These are phyloP conservation scores for Lithophane socia DNA, from an alignment of 2,888 invertebrate species.

Conservation along the genomic window DNA sequence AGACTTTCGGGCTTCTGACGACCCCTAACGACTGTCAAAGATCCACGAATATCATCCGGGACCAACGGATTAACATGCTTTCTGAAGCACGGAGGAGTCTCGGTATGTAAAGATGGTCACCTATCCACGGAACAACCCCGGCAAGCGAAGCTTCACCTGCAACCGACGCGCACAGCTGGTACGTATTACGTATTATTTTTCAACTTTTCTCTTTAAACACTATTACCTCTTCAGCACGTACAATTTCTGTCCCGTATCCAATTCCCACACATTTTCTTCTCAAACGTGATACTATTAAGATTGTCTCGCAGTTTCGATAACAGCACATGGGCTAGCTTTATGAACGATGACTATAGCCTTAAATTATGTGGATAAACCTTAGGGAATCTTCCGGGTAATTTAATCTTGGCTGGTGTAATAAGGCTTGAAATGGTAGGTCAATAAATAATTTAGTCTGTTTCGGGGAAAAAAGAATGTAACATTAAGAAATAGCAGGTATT, in stretches of 20 bases:
- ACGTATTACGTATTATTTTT: neutral
- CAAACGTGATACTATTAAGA: constrained; percentile 50
- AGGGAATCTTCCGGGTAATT: constrained; percentile 27
- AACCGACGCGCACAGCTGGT: too few relatives aligned
- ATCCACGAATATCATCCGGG: too few relatives aligned
- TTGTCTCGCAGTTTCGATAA: constrained; percentile 23
- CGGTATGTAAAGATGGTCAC: too few relatives aligned
- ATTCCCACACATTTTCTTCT: constrained; percentile 10
- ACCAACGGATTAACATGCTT: too few relatives aligned
- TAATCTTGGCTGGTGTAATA: constrained; percentile 19
- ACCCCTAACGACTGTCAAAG: too few relatives aligned
- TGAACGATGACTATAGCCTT: constrained; percentile 20
- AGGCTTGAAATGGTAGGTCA: constrained; percentile 2
- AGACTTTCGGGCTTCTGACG: too few relatives aligned
- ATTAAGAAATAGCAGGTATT: neutral
- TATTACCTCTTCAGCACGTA: constrained; percentile 29
- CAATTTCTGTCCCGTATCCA: constrained; percentile 8
- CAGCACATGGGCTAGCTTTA: neutral
- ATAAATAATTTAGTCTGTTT: constrained; percentile 17
- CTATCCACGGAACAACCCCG: too few relatives aligned
- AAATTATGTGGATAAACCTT: constrained; percentile 26
- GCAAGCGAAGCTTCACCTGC: too few relatives aligned
- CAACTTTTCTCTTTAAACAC: neutral
- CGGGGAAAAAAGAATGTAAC: neutral
- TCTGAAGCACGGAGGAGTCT: too few relatives aligned